A percentile compares a stretch with the other conserved stretches of the same genome.
Conservation (phyloP, 2,113 vertebrate genomes). For the Plectropomus leopardus region DNA sequence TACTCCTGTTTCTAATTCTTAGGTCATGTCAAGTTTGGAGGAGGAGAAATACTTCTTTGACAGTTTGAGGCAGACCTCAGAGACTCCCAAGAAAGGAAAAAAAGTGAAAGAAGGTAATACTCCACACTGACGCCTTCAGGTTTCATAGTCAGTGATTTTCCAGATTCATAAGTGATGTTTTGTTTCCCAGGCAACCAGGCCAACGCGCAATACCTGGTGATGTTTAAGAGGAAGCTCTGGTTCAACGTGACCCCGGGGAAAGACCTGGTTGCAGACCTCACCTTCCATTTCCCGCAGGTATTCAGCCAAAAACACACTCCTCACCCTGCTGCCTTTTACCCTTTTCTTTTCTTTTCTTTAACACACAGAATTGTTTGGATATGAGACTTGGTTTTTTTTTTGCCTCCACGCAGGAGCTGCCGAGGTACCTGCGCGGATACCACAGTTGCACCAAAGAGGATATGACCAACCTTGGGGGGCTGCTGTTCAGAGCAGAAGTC, state of each 20-base stretch:
- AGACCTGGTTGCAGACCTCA: slow-evolving; percentile 90
- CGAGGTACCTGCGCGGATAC: slow-evolving; percentile 92
- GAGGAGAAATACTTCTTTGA: slow-evolving; percentile 95
- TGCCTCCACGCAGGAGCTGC: slow-evolving; percentile 86
- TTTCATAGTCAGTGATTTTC: background rate
- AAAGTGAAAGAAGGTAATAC: slow-evolving; percentile 89
- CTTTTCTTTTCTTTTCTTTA: no score
- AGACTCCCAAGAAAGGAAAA: slow-evolving; percentile 87
- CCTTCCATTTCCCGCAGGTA: slow-evolving; percentile 95
- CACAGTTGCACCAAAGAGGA: slow-evolving; percentile 91
- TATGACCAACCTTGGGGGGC: slow-evolving; percentile 86
- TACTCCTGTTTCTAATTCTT: slow-evolving; percentile 13
- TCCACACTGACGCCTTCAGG: background rate
- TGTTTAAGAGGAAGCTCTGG: slow-evolving; percentile 96
- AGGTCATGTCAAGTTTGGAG: slow-evolving; percentile 91
- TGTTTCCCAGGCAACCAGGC: slow-evolving; percentile 70
- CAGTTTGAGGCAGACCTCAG: slow-evolving; percentile 88
- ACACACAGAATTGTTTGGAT: background rate
- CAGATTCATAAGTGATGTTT: background rate
- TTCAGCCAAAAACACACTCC: background rate
- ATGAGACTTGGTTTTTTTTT: background rate
- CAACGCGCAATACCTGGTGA: slow-evolving; percentile 85
- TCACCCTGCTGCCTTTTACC: background rate
- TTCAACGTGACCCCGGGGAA: slow-evolving; percentile 91
- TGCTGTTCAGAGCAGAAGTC: slow-evolving; percentile 89